Conservation (phyloP, 23 tunicate genomes). For the Clavelina lepadiformis region DNA sequence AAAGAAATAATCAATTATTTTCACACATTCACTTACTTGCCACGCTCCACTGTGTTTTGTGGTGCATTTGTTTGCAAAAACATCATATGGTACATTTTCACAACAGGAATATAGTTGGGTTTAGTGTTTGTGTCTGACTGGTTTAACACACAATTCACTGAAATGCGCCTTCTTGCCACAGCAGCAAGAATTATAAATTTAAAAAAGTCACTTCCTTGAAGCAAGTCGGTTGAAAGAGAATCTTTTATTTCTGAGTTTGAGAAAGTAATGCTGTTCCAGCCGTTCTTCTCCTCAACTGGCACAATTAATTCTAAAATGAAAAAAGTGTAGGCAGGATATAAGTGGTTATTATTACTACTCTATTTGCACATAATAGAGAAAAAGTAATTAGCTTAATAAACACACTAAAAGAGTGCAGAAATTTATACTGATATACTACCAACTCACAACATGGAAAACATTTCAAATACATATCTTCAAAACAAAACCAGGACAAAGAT, state of each 20-base stretch:
- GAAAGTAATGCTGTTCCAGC: slow-evolving; percentile 7
- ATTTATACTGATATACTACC: no score
- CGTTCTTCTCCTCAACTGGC: slow-evolving; percentile 20
- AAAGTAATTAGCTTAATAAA: neutral
- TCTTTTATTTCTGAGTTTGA: slow-evolving; percentile 7
- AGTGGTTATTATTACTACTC: neutral
- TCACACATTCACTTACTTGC: neutral
- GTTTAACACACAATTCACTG: slow-evolving; percentile 13
- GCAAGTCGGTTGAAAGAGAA: neutral
- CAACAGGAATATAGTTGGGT: slow-evolving; percentile 8
- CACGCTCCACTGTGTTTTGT: no score
- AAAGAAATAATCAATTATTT: neutral
- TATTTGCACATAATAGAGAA: neutral
- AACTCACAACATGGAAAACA: no score
- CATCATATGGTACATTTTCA: slow-evolving; percentile 50
- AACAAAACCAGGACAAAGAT: no score
- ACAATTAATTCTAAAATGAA: slow-evolving; percentile 10
- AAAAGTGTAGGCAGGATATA: neutral
- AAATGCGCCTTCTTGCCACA: slow-evolving; percentile 16
- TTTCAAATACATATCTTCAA: no score
- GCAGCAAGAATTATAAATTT: slow-evolving; percentile 18
- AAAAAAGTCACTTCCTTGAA: neutral
- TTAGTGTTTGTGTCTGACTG: neutral
- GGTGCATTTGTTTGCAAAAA: slow-evolving; percentile 12
- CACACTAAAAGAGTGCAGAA: no score